These are phyloP conservation scores for Dorcus hopei DNA, from an alignment of 2,888 invertebrate species.

Conservation along the genomic window DNA sequence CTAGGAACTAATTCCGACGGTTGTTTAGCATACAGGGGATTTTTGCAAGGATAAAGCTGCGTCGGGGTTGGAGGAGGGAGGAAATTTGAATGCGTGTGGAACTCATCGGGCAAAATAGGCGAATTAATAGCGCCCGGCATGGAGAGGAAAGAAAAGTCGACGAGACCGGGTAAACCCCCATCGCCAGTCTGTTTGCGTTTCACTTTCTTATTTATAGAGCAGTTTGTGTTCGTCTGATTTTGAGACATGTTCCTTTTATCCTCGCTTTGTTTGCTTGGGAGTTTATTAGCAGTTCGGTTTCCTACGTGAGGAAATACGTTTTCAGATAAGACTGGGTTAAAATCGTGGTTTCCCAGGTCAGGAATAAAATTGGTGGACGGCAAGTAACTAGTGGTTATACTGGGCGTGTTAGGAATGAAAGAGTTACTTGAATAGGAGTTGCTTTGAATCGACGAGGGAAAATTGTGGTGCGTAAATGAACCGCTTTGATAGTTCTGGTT, in stretches of 20 bases:
- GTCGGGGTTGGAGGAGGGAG: slow-evolving; percentile 39
- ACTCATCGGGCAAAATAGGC: slow-evolving; percentile 48
- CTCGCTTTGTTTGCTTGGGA: not conserved
- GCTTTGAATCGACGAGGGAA: slow-evolving; percentile 35
- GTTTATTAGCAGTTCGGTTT: not conserved
- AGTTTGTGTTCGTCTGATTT: slow-evolving; percentile 5
- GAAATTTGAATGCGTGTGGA: slow-evolving; percentile 43
- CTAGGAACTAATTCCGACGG: slow-evolving; percentile 32
- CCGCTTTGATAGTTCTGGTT: slow-evolving; percentile 40
- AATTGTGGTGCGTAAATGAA: slow-evolving; percentile 38
- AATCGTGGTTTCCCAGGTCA: slow-evolving; percentile 32
- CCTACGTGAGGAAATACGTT: slow-evolving; percentile 16
- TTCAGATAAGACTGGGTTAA: slow-evolving; percentile 19
- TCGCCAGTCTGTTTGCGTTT: slow-evolving; percentile 36
- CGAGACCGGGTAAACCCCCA: slow-evolving; percentile 37
- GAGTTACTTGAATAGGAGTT: slow-evolving; percentile 36
- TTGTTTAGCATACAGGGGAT: slow-evolving; percentile 43
- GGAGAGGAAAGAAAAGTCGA: slow-evolving; percentile 45
- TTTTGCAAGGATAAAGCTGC: slow-evolving; percentile 44
- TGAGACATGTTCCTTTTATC: slow-evolving; percentile 17
- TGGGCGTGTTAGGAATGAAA: slow-evolving; percentile 36
- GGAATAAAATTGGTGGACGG: slow-evolving; percentile 38
- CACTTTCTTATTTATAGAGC: slow-evolving; percentile 30
- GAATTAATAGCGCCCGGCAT: slow-evolving; percentile 46
- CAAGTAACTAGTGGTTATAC: slow-evolving; percentile 38